phyloP scores from a whole-genome alignment of 2,888 invertebrate species.

The Deilephila porcellus region DNA sequence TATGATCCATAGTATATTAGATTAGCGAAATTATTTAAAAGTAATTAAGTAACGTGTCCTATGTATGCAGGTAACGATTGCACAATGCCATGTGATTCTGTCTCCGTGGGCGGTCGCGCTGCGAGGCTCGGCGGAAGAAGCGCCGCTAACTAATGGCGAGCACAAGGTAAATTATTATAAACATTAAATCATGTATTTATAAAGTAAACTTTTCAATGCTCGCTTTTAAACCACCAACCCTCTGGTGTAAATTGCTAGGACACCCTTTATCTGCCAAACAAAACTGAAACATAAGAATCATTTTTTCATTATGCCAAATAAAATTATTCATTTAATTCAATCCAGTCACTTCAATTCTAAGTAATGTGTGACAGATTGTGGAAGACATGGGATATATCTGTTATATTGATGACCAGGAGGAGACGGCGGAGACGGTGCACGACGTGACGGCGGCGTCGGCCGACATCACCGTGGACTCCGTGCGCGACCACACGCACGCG shows the following conservation, averaged over 20 bases:
- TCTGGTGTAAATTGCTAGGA: too few relatives aligned
- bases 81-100: constrained; percentile 87
- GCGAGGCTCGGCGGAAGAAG: constrained; percentile 62
- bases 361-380: too few relatives aligned
- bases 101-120: constrained; percentile 84
- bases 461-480: constrained; percentile 97
- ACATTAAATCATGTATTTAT: neutral
- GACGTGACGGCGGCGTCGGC: constrained; percentile 86
- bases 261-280: too few relatives aligned
- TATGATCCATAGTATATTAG: too few relatives aligned
- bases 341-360: too few relatives aligned
- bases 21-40: neutral
- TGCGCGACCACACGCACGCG: constrained; percentile 91
- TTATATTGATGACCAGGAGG: constrained; percentile 63
- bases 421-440: constrained; percentile 68
- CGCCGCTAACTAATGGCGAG: constrained; percentile 76
- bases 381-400: too few relatives aligned
- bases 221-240: too few relatives aligned
- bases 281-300: too few relatives aligned
- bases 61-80: constrained; percentile 81
- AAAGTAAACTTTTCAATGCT: too few relatives aligned
- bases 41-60: neutral
- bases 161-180: constrained; percentile 66
- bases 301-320: too few relatives aligned
- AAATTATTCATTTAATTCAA: too few relatives aligned